Base-by-base conservation (phyloP, 2,113 vertebrate species). In the Paramormyrops kingsleyae region DNA sequence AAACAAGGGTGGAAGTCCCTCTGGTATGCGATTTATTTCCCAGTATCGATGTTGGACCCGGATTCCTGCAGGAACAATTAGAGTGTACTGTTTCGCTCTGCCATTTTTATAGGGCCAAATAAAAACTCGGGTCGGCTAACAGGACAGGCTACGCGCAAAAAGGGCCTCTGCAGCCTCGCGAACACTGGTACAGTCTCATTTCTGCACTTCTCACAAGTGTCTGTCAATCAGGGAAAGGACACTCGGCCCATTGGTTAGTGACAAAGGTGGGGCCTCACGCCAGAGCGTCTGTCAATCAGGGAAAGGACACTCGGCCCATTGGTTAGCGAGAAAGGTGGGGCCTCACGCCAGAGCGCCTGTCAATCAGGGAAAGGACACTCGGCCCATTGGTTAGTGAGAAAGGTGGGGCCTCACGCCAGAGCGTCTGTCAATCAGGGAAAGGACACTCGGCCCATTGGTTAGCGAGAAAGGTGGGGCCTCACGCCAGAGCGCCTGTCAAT, bases 61-160 rank as follows among this genome's bases (percentile, higher is more conserved):
- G 83, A 84, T 83, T 87, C 39, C 90, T 92, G 90, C 83, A 91
- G 47, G 19, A 93, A 89, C 87, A 92, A 93, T 91, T 89, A 88
- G 24, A 89, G 77, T 87, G 53, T 24, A 84, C 93, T 92, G 91
- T 42, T 91, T 87, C 80, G 89, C 42, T 90, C 87, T 80, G 62
- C 77, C 66, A 47, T 83, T 80, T 93, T 93, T 90, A 92, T 90
- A 84, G 89, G 91, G 62, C 91, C 89, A 88, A 93, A 92, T 92
- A 92, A 93, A 91, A 93, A 87, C 70, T 56, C 87, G 90, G 91
- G 90, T 92, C 89, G 85, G 90, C 42, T 59, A 87, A 89, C 8
- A 87, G 88, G 88, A 62, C 35, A 90, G 66, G 86, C 88, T 77
- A 44, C 53, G 87, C 0, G n/a, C 89, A 15, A 92, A 87, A 87